These are phyloP conservation scores for Agapornis roseicollis DNA, from an alignment of 2,113 vertebrate species.

Conservation along the genomic window DNA sequence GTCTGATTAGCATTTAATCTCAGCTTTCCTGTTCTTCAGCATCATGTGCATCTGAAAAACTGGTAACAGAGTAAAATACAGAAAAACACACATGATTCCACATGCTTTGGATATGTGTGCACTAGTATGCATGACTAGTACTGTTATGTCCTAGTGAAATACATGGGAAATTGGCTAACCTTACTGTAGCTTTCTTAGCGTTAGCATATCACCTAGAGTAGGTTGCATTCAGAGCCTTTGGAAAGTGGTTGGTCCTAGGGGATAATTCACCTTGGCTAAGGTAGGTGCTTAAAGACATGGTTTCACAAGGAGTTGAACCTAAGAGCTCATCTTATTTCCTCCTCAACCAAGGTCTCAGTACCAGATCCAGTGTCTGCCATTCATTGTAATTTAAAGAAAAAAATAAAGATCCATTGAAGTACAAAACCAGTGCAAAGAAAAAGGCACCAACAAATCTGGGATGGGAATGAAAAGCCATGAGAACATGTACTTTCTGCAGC, in stretches of 20 bases:
- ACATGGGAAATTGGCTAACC: not conserved
- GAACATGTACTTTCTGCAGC: not conserved
- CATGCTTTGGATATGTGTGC: not conserved
- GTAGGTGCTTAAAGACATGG: not conserved
- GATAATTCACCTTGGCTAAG: not conserved
- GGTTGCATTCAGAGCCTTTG: not conserved
- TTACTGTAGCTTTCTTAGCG: not conserved
- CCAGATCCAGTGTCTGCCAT: not conserved
- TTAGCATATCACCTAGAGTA: not conserved
- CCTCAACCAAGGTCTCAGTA: not conserved
- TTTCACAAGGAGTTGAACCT: not conserved
- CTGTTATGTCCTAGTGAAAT: not conserved
- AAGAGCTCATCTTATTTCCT: not conserved
- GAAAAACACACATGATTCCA: accelerated
- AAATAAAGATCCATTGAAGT: not conserved
- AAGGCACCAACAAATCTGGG: accelerated
- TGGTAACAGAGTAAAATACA: not conserved
- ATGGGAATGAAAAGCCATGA: not conserved
- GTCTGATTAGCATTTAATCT: not conserved
- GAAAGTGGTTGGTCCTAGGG: not conserved
- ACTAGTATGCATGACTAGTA: accelerated
- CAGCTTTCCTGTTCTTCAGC: not conserved
- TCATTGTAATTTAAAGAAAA: not conserved
- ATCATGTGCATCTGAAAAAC: not conserved
- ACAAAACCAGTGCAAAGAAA: not conserved